phyloP scores from a whole-genome alignment of 2,888 invertebrate species.

The Sipha maydis region DNA sequence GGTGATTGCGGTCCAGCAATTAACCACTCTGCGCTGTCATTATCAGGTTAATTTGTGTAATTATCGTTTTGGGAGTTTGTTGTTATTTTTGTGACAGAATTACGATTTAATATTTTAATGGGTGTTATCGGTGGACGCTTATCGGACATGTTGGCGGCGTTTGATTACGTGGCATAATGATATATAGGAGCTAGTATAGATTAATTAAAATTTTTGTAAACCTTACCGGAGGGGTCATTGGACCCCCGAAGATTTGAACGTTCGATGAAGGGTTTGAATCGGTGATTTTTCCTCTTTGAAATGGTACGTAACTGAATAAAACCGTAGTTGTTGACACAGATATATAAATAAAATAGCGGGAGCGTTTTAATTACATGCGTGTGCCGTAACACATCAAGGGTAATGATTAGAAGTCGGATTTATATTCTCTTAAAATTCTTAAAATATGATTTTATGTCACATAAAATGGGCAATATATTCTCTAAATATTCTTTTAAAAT shows the following conservation, averaged over 20 bases:
- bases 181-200: slow-evolving; percentile 4
- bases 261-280: slow-evolving; percentile 4
- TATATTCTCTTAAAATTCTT: no score
- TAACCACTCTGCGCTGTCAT: not conserved
- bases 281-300: not conserved
- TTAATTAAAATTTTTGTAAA: not conserved
- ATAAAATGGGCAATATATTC: no score
- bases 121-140: not conserved
- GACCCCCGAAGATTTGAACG: not conserved
- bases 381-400: not conserved
- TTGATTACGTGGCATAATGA: slow-evolving; percentile 7
- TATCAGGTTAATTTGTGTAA: not conserved
- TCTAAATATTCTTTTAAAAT: no score
- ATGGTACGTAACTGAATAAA: slow-evolving; percentile 4
- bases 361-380: not conserved
- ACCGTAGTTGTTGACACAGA: not conserved
- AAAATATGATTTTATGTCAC: no score
- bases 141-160: not conserved
- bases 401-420: no score
- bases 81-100: not conserved
- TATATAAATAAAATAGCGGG: slow-evolving; percentile 4
- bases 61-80: not conserved
- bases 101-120: slow-evolving; percentile 7
- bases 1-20: not conserved
- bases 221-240: not conserved